Base-by-base conservation (phyloP, 2,113 vertebrate genomes). In the Coptodon rendalli region DNA sequence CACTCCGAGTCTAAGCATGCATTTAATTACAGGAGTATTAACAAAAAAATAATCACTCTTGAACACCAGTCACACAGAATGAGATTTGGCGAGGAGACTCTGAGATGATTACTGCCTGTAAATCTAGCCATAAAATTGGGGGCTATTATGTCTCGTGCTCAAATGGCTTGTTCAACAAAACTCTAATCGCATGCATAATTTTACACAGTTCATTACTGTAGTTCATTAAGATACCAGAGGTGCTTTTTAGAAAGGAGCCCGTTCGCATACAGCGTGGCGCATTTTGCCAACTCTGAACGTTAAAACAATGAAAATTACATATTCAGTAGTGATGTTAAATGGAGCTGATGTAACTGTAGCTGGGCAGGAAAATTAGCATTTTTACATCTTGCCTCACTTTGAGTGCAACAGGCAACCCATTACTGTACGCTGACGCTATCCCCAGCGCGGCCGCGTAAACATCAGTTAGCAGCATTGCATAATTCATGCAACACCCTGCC, bases 11-110 rank as follows among this genome's bases (percentile, higher is more conserved):
- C 89, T 92, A 93, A 91, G 92, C 90, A 89, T 92, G 89, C 94
- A 95, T 95, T 96, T 96, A 95, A 96, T 96, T 96, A 95, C 89
- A 91, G 91, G 87, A 91, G 93, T 91, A 95, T 95, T 94, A 95
- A 90, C 90, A 91, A 93, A 95, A 83, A 95, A 95, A 93, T 85
- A 95, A 94, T 94, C 84, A n/a, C 92, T 93, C 91, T 93, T 81
- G 79, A 92, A 91, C 88, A 92, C 90, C 93, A 93, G 88, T 93
- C 94, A 91, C 91, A 93, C 89, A 92, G 92, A 95, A 94, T 89
- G 91, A 92, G 94, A 95, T 95, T 92, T 93, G 92, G 94, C 85
- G 54, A 80, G 92, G 87, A 83, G 93, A 86, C 91, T 89, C 86
- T 16, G 78, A 86, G 89, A 92, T 94, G 92, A 95, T 96, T 96